These are phyloP conservation scores for Drosophila setosimentum DNA, from an alignment of 2,888 invertebrate species.

Conservation along the genomic window DNA sequence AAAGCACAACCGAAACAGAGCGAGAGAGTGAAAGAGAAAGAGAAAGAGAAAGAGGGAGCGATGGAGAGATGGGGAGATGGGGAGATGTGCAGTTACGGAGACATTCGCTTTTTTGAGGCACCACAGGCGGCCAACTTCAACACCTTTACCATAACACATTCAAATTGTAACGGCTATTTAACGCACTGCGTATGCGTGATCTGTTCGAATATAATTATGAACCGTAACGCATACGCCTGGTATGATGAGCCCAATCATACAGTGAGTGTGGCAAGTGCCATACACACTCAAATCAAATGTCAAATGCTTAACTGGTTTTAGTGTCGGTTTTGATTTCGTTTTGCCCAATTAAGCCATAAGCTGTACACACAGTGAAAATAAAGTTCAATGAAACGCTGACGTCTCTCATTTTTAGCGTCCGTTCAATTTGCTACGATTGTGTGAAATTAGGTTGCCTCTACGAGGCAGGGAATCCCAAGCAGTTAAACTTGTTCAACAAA, in stretches of 20 bases:
- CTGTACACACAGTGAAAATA: conserved; percentile 45
- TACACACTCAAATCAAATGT: conserved; percentile 58
- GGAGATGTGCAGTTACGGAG: conserved; percentile 33
- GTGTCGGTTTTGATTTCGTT: conserved; percentile 57
- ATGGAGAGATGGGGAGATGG: not conserved
- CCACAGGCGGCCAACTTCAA: conserved; percentile 34
- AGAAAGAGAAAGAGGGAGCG: conserved; percentile 3
- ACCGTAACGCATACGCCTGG: conserved; percentile 48
- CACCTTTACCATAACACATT: conserved; percentile 49
- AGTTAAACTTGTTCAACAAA: not conserved
- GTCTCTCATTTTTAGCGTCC: not conserved
- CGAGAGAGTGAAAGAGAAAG: conserved; percentile 1
- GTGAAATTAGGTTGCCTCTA: not conserved
- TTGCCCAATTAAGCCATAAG: conserved; percentile 71
- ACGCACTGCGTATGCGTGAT: conserved; percentile 74
- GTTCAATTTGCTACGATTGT: not conserved
- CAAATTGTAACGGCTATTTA: conserved; percentile 69
- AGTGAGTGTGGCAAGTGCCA: conserved; percentile 6
- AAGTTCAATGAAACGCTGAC: conserved; percentile 70
- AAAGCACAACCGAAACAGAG: conserved; percentile 6
- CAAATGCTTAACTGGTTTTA: conserved; percentile 48
- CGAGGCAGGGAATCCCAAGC: not conserved
- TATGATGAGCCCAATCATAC: conserved; percentile 21
- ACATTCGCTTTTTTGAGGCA: conserved; percentile 48
- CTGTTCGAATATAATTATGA: conserved; percentile 42